A percentile compares a stretch with the other conserved stretches of the same genome.
Evolutionary conservation across 2,113 vertebrate species (phyloP).

Genomic region (Microtus ochrogaster): DNA sequence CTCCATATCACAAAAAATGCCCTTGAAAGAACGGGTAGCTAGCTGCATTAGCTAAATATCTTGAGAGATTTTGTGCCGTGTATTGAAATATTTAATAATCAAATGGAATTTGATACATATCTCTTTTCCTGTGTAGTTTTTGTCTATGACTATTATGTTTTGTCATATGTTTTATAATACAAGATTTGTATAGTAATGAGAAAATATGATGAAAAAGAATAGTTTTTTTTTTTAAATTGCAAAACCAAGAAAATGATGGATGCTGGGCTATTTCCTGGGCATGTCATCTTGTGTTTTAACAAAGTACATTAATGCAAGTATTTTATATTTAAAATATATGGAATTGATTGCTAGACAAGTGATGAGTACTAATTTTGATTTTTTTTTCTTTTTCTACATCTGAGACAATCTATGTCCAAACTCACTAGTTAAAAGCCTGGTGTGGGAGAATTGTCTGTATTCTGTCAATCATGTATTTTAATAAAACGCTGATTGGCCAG

Average conservation of each 20-base stretch:
- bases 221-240: background rate
- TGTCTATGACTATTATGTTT: background rate
- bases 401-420: background rate
- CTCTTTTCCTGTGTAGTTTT: background rate
- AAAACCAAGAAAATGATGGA: conserved; percentile 31
- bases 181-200: conserved; percentile 41
- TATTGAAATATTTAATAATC: conserved; percentile 49
- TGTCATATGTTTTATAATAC: background rate
- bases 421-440: background rate
- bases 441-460: too few relatives aligned
- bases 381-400: background rate
- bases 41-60: conserved; percentile 10
- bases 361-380: conserved; percentile 40
- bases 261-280: background rate
- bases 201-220: conserved; percentile 37
- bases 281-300: background rate
- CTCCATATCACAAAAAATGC: background rate
- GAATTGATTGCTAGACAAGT: background rate
- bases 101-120: background rate
- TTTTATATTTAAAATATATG: background rate
- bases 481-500: too few relatives aligned
- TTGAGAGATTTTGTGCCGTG: conserved; percentile 29
- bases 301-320: conserved; percentile 25
- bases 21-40: conserved; percentile 20
- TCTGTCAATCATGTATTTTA: too few relatives aligned